phyloP scores from a whole-genome alignment of 2,888 invertebrate species.

The Synergus laeviventris region DNA sequence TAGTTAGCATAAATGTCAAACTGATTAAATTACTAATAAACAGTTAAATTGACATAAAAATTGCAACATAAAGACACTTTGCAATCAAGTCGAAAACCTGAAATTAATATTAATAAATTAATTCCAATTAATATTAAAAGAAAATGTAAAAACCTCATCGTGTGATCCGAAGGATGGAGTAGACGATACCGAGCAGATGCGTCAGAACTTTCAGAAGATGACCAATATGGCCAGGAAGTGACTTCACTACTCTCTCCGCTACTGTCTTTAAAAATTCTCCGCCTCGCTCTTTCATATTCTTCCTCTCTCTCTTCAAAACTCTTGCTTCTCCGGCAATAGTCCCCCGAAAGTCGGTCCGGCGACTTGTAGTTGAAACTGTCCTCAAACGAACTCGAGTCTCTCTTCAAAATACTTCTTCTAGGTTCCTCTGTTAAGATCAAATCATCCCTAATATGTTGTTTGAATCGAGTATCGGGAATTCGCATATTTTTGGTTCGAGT shows the following conservation, averaged over 20 bases:
- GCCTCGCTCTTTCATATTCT: constrained; percentile 90
- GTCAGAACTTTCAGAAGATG: constrained; percentile 72
- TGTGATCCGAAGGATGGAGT: constrained; percentile 69
- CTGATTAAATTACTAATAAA: too few species aligned
- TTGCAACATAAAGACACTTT: too few species aligned
- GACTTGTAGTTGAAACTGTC: constrained; percentile 80
- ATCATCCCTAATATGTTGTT: constrained; percentile 83
- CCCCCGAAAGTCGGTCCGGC: constrained; percentile 81
- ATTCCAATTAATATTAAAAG: too few species aligned
- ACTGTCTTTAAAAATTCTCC: constrained; percentile 87
- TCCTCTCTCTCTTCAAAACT: constrained; percentile 95
- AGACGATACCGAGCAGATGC: constrained; percentile 69
- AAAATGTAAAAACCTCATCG: constrained; percentile 61
- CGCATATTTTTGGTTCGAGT: constrained; percentile 86
- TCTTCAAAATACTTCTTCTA: constrained; percentile 87
- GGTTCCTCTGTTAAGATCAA: constrained; percentile 83
- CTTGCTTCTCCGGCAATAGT: constrained; percentile 85
- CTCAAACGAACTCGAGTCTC: constrained; percentile 89
- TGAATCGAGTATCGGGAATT: constrained; percentile 84
- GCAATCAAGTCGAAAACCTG: too few species aligned
- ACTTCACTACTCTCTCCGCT: constrained; percentile 70
- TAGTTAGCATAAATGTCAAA: too few species aligned
- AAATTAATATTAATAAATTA: too few species aligned
- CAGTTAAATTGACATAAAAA: too few species aligned
- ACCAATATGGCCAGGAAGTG: constrained; percentile 73